These are phyloP conservation scores for Erythrocercus mccallii DNA, from an alignment of 2,113 vertebrate genomes.

Conservation along the genomic window DNA sequence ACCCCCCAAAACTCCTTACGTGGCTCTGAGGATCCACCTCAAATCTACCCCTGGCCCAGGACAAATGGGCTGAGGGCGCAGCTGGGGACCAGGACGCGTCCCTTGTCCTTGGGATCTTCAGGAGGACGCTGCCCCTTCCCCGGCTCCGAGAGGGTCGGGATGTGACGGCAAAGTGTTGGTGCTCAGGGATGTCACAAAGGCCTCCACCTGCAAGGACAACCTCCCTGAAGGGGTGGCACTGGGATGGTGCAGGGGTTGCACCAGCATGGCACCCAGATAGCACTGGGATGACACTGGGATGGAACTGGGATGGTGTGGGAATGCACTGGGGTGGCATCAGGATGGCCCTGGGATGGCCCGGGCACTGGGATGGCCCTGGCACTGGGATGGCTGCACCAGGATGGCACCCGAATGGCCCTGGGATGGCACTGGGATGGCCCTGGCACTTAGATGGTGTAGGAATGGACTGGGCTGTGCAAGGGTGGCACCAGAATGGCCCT, in stretches of 20 bases:
- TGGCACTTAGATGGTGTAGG: neutral
- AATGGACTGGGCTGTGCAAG: neutral
- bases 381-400: fast-evolving
- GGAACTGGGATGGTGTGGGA: neutral
- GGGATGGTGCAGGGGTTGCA: neutral
- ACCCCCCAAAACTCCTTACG: neutral
- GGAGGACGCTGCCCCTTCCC: fast-evolving
- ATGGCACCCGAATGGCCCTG: too few relatives aligned
- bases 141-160: fast-evolving
- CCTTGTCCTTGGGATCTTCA: fast-evolving
- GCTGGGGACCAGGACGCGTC: neutral
- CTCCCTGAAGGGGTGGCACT: fast-evolving
- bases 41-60: fast-evolving
- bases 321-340: too few relatives aligned
- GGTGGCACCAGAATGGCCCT: too few relatives aligned
- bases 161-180: fast-evolving
- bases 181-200: neutral
- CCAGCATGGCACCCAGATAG: neutral
- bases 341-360: too few relatives aligned
- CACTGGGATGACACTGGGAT: neutral
- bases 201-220: constrained; percentile 22
- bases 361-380: neutral
- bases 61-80: neutral
- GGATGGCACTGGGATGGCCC: fast-evolving
- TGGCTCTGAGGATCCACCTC: fast-evolving